phyloP scores from a whole-genome alignment of 2,113 vertebrate genomes.

The Dunckerocampus dactyliophorus region DNA sequence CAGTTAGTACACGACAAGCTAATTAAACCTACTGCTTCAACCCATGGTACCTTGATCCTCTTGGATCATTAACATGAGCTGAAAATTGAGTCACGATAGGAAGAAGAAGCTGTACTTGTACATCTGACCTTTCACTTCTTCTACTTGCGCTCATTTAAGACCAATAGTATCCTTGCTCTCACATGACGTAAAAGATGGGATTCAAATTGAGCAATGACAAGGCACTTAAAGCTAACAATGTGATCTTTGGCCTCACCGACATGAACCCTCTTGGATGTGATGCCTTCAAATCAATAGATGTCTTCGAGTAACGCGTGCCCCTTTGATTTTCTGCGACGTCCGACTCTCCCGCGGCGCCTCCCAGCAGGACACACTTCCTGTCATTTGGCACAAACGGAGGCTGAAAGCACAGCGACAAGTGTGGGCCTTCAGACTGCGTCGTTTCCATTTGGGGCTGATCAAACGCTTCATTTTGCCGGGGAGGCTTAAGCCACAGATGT shows the following conservation, averaged over 20 bases:
- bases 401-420: conserved; percentile 7
- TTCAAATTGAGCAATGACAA: neutral
- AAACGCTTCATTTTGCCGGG: conserved; percentile 29
- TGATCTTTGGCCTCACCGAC: neutral
- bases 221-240: neutral
- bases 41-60: too few species aligned
- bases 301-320: neutral
- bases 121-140: too few species aligned
- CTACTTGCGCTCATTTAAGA: neutral
- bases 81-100: too few species aligned
- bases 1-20: too few species aligned
- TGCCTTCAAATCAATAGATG: neutral
- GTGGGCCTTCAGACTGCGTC: conserved; percentile 25
- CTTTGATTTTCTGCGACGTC: conserved; percentile 27
- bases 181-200: neutral
- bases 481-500: conserved; percentile 15
- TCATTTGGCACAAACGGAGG: conserved; percentile 31
- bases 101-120: too few species aligned
- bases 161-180: neutral
- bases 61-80: too few species aligned
- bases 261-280: neutral
- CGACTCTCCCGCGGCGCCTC: conserved; percentile 25
- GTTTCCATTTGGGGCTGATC: conserved; percentile 42
- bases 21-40: too few species aligned
- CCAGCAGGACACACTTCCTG: conserved; percentile 29